phyloP scores from a whole-genome alignment of 2,888 invertebrate species.

The Drosophila barbarae region DNA sequence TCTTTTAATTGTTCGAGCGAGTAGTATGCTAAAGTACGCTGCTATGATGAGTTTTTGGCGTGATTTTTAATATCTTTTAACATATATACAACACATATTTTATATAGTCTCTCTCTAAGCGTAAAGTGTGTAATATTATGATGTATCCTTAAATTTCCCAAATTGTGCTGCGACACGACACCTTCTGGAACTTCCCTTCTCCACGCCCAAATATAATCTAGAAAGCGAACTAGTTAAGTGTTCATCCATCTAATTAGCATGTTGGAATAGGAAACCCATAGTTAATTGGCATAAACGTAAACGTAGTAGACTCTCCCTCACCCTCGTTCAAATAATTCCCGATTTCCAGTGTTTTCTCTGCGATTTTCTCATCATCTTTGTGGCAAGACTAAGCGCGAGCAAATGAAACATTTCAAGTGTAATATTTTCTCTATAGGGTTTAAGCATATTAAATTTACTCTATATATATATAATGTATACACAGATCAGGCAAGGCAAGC shows the following conservation, averaged over 20 bases:
- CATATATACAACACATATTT: conserved; percentile 44
- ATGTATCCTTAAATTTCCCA: conserved; percentile 17
- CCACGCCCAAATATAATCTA: conserved; percentile 19
- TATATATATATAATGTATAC: conserved; percentile 48
- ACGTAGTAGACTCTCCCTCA: conserved; percentile 6
- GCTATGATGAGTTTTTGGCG: conserved; percentile 36
- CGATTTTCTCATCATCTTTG: conserved; percentile 23
- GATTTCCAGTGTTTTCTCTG: conserved; percentile 19
- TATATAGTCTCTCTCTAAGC: conserved; percentile 44
- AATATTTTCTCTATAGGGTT: conserved; percentile 60
- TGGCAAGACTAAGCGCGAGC: conserved; percentile 34
- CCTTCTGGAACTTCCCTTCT: conserved; percentile 1
- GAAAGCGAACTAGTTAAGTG: conserved; percentile 14
- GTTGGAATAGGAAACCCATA: conserved; percentile 27
- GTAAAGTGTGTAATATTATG: conserved; percentile 41
- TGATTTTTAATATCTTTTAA: conserved; percentile 57
- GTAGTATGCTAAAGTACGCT: conserved; percentile 20
- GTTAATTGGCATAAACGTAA: conserved; percentile 22
- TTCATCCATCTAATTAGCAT: conserved; percentile 31
- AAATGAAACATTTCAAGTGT: conserved; percentile 52
- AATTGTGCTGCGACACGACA: conserved; percentile 2
- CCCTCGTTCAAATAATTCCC: conserved; percentile 13
- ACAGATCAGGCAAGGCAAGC: conserved; percentile 27
- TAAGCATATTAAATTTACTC: conserved; percentile 51
- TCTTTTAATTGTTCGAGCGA: conserved; percentile 34